Conservation (phyloP, 2,113 vertebrate species). For the Campylomormyrus numenius region DNA sequence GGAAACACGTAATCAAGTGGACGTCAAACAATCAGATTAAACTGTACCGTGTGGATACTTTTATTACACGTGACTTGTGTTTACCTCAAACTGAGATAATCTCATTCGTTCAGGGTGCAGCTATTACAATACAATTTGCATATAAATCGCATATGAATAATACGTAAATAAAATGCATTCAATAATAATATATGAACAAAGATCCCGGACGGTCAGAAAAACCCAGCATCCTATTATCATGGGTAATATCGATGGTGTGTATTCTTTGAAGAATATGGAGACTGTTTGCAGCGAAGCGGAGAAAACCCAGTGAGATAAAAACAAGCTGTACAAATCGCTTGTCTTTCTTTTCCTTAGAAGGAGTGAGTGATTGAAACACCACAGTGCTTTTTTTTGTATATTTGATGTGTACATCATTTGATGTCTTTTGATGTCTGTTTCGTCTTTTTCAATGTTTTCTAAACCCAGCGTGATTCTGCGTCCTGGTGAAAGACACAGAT, state of each 20-base stretch:
- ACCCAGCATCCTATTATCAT: not conserved
- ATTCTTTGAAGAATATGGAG: not conserved
- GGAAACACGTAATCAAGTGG: conserved; percentile 8
- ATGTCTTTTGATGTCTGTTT: not conserved
- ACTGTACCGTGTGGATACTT: not conserved
- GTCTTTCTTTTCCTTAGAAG: not conserved
- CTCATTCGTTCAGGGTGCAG: not conserved
- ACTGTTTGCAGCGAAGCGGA: not conserved
- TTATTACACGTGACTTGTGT: conserved; percentile 2
- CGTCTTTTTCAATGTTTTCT: not conserved
- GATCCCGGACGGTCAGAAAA: not conserved
- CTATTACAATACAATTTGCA: conserved; percentile 15
- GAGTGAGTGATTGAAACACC: not conserved
- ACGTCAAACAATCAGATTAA: conserved; percentile 17
- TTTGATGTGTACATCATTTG: conserved; percentile 3
- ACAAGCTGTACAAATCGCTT: not conserved
- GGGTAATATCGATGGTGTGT: not conserved
- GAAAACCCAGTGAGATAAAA: not conserved
- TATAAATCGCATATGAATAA: conserved; percentile 2
- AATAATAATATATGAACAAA: not conserved
- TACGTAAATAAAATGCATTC: conserved; percentile 4
- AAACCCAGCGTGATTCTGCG: not conserved
- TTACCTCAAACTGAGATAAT: conserved; percentile 1
- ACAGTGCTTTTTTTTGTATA: not conserved
- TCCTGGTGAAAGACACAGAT: not conserved